phyloP scores from a whole-genome alignment of 1,140 invertebrate species.

The Mactra quadrangularis region DNA sequence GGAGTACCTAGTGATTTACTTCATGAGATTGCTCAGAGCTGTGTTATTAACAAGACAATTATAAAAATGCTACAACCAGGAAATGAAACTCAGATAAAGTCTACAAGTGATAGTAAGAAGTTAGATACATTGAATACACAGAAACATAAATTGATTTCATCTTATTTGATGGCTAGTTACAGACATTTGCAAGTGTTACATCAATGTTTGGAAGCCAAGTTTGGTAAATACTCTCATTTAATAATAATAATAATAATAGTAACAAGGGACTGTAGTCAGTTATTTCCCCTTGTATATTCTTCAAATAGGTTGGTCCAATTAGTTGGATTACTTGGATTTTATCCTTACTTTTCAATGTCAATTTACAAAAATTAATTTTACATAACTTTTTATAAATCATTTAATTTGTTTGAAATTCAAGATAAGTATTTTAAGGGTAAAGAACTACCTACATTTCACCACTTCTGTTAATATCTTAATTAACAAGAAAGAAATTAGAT shows the following conservation, averaged over 20 bases:
- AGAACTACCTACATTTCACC: too few relatives aligned
- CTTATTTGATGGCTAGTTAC: background rate
- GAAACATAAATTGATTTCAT: background rate
- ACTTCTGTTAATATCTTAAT: too few relatives aligned
- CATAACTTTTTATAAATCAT: too few relatives aligned
- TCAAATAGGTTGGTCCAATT: too few relatives aligned
- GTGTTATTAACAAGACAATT: background rate
- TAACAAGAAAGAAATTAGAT: too few relatives aligned
- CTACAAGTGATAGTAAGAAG: background rate
- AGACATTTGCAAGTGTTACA: conserved; percentile 5
- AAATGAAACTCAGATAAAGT: background rate
- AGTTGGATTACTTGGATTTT: too few relatives aligned
- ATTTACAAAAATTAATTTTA: too few relatives aligned
- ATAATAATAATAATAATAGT: background rate
- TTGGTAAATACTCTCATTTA: background rate
- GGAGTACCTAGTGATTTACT: background rate
- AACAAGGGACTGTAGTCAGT: background rate
- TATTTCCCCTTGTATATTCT: too few relatives aligned
- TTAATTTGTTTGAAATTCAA: too few relatives aligned
- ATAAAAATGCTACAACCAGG: background rate
- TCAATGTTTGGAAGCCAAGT: background rate
- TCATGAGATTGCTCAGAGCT: background rate
- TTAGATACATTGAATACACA: background rate
- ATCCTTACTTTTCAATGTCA: too few relatives aligned
- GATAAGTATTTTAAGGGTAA: too few relatives aligned